phyloP scores from a whole-genome alignment of 2,888 invertebrate genomes.

The Carcina quercana region DNA sequence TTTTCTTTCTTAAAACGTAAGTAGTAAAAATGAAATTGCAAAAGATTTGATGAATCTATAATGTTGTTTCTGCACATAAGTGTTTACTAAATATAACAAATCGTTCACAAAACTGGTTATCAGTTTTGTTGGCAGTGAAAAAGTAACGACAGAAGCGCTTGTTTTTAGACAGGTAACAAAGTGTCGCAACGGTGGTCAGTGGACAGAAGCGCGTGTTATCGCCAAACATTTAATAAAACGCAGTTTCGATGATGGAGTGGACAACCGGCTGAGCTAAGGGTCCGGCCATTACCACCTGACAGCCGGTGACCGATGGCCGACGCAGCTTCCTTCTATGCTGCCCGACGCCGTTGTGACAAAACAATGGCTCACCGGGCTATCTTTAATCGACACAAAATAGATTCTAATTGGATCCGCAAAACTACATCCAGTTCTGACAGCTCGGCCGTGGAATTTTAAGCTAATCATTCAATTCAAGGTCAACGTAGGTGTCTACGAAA shows the following conservation, averaged over 20 bases:
- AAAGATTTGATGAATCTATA: too few species aligned
- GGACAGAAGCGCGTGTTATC: slow-evolving; percentile 38
- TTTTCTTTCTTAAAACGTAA: too few species aligned
- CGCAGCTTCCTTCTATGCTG: slow-evolving; percentile 45
- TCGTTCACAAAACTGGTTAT: slow-evolving; percentile 16
- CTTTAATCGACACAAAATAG: slow-evolving; percentile 63
- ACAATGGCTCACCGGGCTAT: slow-evolving; percentile 61
- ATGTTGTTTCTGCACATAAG: too few species aligned
- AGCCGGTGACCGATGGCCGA: slow-evolving; percentile 59
- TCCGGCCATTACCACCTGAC: slow-evolving; percentile 61
- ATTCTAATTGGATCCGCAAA: slow-evolving; percentile 68
- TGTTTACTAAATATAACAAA: background rate
- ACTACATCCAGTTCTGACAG: slow-evolving; percentile 32
- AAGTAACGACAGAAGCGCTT: slow-evolving; percentile 30
- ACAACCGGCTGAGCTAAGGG: slow-evolving; percentile 35
- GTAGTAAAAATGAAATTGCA: too few species aligned
- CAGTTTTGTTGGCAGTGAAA: slow-evolving; percentile 26
- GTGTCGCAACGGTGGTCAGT: slow-evolving; percentile 46
- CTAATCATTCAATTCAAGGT: slow-evolving; percentile 32
- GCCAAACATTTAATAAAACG: slow-evolving; percentile 53
- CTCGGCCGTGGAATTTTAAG: slow-evolving; percentile 22
- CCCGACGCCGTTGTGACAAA: slow-evolving; percentile 52
- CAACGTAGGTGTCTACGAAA: too few species aligned
- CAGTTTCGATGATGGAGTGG: slow-evolving; percentile 58
- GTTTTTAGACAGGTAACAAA: slow-evolving; percentile 43